Evolutionary conservation across 1,140 invertebrate species (phyloP).

Genomic region (Calliphora vicina): DNA sequence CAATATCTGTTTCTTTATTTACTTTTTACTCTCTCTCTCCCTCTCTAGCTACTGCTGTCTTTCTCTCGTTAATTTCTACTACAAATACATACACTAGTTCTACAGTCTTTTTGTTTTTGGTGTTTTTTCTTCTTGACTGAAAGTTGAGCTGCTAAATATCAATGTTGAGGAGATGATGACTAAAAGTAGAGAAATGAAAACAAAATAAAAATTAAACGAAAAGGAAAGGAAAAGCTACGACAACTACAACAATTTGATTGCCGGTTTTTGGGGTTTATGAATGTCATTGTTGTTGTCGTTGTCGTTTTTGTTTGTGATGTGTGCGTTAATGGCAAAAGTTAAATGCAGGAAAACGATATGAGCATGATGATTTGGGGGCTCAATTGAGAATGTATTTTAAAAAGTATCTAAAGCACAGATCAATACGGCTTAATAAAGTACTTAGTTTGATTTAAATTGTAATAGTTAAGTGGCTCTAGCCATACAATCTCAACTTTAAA

Average conservation of each 20-base stretch:
- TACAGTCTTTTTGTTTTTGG: neutral
- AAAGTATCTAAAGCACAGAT: no score
- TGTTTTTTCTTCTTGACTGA: neutral
- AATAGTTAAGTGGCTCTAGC: no score
- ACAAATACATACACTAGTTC: no score
- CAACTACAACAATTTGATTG: neutral
- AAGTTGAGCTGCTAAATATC: slow-evolving; percentile 3
- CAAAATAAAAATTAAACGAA: neutral
- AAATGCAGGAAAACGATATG: slow-evolving; percentile 30
- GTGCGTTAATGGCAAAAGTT: slow-evolving; percentile 29
- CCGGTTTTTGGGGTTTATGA: neutral
- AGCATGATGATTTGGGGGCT: neutral
- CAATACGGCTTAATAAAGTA: no score
- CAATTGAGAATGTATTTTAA: neutral
- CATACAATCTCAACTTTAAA: no score
- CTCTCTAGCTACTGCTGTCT: neutral
- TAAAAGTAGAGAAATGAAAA: neutral
- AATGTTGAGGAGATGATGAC: neutral
- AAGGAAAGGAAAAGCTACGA: neutral
- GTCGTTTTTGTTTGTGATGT: neutral
- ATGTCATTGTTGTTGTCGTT: neutral
- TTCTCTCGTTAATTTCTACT: no score
- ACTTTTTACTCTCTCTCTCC: neutral
- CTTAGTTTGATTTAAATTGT: no score
- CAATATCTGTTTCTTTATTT: slow-evolving; percentile 8